phyloP scores from a whole-genome alignment of 2,888 invertebrate genomes.

The Drosophila paramelanica region DNA sequence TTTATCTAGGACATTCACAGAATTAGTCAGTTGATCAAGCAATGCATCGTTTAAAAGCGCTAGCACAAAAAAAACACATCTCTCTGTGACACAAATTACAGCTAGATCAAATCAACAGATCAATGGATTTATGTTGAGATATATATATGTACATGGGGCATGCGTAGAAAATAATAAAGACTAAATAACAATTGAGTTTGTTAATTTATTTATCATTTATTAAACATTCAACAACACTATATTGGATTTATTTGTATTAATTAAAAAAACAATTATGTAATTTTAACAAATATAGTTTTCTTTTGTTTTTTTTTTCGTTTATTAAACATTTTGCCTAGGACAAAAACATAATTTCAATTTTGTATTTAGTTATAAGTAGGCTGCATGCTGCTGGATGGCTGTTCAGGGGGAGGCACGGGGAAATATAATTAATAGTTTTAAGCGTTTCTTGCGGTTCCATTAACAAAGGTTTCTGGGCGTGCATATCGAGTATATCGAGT shows the following conservation, averaged over 20 bases:
- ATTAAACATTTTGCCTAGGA: conserved; percentile 25
- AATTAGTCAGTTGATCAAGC: conserved; percentile 41
- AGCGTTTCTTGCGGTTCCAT: conserved; percentile 59
- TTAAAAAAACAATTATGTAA: conserved; percentile 44
- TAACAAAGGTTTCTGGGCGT: conserved; percentile 52
- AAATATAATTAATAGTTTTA: conserved; percentile 25
- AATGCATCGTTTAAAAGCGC: conserved; percentile 56
- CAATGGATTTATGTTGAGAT: conserved; percentile 6
- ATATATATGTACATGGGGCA: conserved; percentile 31
- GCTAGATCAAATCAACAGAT: conserved; percentile 23
- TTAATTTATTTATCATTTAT: conserved; percentile 71
- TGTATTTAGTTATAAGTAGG: conserved; percentile 49
- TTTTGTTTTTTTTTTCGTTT: conserved; percentile 17
- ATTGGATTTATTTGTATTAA: conserved; percentile 43
- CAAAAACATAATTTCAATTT: conserved; percentile 41
- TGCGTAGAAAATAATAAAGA: conserved; percentile 60
- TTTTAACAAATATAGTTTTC: conserved; percentile 38
- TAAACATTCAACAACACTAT: conserved; percentile 75
- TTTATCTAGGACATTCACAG: conserved; percentile 26
- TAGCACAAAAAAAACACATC: conserved; percentile 27
- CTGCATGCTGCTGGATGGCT: conserved; percentile 61
- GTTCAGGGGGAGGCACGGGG: conserved; percentile 5
- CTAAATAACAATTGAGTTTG: conserved; percentile 56
- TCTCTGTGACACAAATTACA: conserved; percentile 37
- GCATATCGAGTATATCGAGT: conserved; percentile 11